A percentile compares a stretch with the other conserved stretches of the same genome.
phyloP scores from a whole-genome alignment of 2,113 vertebrate genomes.

The Epinephelus lanceolatus region DNA sequence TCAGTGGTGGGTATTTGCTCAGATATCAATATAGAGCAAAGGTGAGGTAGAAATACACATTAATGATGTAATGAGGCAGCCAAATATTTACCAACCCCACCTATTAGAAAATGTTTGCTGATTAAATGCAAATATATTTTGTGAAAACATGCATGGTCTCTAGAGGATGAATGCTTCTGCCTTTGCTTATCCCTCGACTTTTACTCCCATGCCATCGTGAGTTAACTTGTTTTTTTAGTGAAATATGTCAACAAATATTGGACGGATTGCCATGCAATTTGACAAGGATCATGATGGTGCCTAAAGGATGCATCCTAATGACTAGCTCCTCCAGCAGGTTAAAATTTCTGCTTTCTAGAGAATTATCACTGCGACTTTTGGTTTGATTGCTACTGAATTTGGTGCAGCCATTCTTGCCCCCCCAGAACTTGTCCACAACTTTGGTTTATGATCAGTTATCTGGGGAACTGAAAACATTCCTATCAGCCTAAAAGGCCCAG shows the following conservation, averaged over 20 bases:
- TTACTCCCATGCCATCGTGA: neutral
- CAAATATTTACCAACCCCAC: neutral
- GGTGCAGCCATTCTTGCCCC: neutral
- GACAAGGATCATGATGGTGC: too few relatives aligned
- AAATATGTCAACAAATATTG: constrained; percentile 1
- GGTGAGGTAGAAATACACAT: neutral
- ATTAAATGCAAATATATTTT: neutral
- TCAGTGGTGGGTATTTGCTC: neutral
- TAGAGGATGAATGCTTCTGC: neutral
- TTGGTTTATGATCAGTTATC: neutral
- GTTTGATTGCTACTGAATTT: neutral
- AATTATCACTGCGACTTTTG: neutral
- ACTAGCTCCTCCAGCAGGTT: neutral
- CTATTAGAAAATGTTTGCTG: neutral
- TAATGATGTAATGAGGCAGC: neutral
- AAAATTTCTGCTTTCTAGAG: neutral
- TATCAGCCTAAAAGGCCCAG: neutral
- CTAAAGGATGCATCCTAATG: too few relatives aligned
- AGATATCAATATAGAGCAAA: neutral
- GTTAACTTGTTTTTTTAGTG: neutral
- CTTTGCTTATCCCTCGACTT: neutral
- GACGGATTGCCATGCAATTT: neutral
- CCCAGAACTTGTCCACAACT: neutral
- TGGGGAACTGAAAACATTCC: neutral
- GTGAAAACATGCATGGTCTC: neutral